Conservation (phyloP, 2,113 vertebrate genomes). For the Mungos mungo region DNA sequence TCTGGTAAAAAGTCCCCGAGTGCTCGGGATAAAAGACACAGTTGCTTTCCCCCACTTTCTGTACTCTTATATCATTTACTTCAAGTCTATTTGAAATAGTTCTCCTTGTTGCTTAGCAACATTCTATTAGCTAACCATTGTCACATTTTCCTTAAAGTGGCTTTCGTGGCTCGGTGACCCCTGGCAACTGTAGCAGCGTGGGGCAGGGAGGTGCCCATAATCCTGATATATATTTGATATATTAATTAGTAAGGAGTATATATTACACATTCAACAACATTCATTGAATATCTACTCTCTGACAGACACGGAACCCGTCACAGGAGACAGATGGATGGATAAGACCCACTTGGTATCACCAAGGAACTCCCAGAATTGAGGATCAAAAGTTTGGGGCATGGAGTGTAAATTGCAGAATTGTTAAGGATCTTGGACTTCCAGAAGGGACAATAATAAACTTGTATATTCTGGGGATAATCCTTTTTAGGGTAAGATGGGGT, state of each 20-base stretch:
- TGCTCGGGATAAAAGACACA: neutral
- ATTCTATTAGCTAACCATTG: neutral
- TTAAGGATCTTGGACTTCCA: neutral
- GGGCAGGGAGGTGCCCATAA: neutral
- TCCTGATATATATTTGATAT: neutral
- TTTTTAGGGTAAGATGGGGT: neutral
- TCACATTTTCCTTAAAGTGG: neutral
- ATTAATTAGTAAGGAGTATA: neutral
- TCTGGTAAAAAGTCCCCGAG: neutral
- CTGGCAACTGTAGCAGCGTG: neutral
- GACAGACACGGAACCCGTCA: neutral
- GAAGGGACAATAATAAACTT: neutral
- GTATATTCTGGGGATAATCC: neutral
- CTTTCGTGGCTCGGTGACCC: neutral
- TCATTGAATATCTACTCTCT: neutral
- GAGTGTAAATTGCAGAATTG: neutral
- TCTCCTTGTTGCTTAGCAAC: neutral
- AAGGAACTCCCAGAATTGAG: neutral
- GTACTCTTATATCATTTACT: neutral
- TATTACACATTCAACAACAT: neutral
- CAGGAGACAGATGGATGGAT: neutral
- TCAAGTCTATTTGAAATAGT: conserved; percentile 13
- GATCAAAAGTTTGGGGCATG: neutral
- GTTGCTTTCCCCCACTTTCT: neutral
- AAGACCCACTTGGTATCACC: neutral